Base-by-base conservation (phyloP, 2,797 vertebrate genomes). In the Valencia hispanica region DNA sequence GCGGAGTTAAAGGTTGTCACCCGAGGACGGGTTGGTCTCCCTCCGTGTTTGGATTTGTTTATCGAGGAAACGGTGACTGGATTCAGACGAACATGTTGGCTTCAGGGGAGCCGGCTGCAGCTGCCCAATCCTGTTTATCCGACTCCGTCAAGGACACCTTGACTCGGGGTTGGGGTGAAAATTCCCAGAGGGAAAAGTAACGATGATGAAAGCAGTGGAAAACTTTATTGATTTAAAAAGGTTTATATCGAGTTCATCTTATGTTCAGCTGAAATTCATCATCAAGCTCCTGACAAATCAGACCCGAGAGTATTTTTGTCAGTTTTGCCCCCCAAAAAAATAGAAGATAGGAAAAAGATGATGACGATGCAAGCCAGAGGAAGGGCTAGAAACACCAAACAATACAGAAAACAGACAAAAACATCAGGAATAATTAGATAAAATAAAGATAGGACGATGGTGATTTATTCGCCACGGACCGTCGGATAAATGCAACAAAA, bases 71-170 rank as follows among this genome's bases (percentile, higher is more conserved):
- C 25, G 39, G 25, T 15, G 65, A 43, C 63, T 66, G 63, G 65
- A 68, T 68, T 8, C 22, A 68, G 39, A n/a, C 25, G 39, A 39
- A 66, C 63, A 66, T 11, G 11, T 12, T 63, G 18, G 3, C 59
- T 63, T 12, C 59, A 36, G 59, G 59, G n/a, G 34, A 36, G 59
- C 30, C 3, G 61, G 32, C 34, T 65, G 61, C 61, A 65, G 61
- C 34, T 65, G 61, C 61, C 34, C 34, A 0, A 25, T 41, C 36
- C 34, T 41, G 34, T 65, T 65, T 41, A 65, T 41, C 34, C 20
- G 11, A 41, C 61, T 39, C 20, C 18, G 39, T 43, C 39, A 43
- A 68, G 65, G 65, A 68, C 65, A 43, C 65, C 65, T 68, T 68
- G 39, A 30, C 39, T 68, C 25, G 15, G 39, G 11, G 36, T 2